phyloP scores from a whole-genome alignment of 2,113 vertebrate species.

The Felis chaus region DNA sequence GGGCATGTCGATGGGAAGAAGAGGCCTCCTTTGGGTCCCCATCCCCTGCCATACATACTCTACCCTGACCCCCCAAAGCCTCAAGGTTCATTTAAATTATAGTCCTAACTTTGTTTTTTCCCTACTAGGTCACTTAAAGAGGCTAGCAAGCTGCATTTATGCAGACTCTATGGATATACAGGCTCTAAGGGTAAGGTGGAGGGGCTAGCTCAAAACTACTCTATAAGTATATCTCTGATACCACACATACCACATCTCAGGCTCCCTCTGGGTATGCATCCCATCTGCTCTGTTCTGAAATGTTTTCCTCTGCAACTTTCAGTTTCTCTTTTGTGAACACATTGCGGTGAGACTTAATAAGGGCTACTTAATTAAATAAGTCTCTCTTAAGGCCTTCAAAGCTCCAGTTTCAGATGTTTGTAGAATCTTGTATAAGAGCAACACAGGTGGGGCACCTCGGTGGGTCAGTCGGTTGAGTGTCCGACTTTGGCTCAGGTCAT shows the following conservation, averaged over 20 bases:
- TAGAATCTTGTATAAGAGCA: background rate
- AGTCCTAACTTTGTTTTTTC: background rate
- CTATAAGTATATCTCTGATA: background rate
- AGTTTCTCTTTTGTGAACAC: background rate
- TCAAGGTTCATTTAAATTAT: background rate
- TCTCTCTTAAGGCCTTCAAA: background rate
- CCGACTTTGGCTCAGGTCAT: no score
- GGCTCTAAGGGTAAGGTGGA: background rate
- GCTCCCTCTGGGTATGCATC: background rate
- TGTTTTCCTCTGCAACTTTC: background rate
- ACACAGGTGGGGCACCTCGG: background rate
- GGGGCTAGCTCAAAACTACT: background rate
- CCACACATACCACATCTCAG: background rate
- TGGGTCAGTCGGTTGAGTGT: no score
- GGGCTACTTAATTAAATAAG: background rate
- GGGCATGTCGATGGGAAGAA: background rate
- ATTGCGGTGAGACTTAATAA: background rate
- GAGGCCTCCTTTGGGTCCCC: accelerated
- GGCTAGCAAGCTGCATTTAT: background rate
- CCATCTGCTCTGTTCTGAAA: background rate
- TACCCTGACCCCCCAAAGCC: background rate
- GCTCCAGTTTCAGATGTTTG: background rate
- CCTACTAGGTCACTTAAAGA: background rate
- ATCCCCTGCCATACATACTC: background rate
- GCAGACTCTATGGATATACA: background rate